Conservation (phyloP, 2,113 vertebrate species). For the Passerina amoena region DNA sequence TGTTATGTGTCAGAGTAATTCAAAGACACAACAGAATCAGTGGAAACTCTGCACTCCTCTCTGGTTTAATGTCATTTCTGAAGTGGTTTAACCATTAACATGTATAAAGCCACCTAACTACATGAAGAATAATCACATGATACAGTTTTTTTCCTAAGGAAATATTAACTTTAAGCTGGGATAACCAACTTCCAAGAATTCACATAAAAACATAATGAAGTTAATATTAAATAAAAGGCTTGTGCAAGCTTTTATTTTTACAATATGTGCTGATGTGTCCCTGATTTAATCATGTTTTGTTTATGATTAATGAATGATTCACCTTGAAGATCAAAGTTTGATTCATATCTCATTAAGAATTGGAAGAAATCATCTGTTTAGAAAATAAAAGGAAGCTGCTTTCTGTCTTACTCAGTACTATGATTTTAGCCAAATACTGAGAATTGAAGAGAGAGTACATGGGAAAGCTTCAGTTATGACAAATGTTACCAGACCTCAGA, state of each 20-base stretch:
- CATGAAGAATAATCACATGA: conserved; percentile 54
- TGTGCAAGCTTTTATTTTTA: conserved; percentile 74
- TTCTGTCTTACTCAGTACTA: neutral
- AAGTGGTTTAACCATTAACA: conserved; percentile 50
- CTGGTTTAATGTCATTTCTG: neutral
- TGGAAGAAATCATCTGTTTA: conserved; percentile 72
- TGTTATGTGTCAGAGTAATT: neutral
- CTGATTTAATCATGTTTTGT: conserved; percentile 73
- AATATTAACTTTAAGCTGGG: conserved; percentile 71
- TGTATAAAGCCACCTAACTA: neutral
- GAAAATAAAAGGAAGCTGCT: conserved; percentile 68
- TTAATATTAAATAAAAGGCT: conserved; percentile 81
- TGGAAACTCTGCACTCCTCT: neutral
- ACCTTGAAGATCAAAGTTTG: conserved; percentile 79
- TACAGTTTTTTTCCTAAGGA: conserved; percentile 60
- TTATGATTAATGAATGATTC: conserved; percentile 82
- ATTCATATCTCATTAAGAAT: conserved; percentile 83
- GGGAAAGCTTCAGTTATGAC: neutral
- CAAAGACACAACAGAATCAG: neutral
- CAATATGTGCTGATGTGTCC: conserved; percentile 67
- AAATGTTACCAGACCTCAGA: neutral
- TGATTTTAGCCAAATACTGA: neutral
- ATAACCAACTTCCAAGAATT: conserved; percentile 75
- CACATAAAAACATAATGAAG: conserved; percentile 76
- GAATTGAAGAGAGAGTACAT: neutral